Base-by-base conservation (phyloP, 2,113 vertebrate genomes). In the Notothenia rossii region DNA sequence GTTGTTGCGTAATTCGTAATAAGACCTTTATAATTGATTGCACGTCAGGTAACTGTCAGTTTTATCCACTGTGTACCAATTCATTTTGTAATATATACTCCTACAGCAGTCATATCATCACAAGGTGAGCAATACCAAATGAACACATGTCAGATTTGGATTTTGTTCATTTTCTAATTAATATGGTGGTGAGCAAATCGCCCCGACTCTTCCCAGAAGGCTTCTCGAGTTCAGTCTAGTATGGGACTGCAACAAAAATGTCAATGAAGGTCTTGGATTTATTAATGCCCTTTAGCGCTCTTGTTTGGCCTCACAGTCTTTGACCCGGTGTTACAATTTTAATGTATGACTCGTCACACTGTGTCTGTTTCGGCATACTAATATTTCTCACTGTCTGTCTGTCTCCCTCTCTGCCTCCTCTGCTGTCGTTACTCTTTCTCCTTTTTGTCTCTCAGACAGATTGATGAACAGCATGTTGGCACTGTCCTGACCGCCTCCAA, bases 401-500 rank as follows among this genome's bases (percentile, higher is more conserved):
- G 49, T 72, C 36, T 40, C 46, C 60, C 18, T 54, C 40, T 40
- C 22, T 13, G 73, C 22, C 55, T 55, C 25, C 45, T 43, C 56
- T 54, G 22, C 33, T 68, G 45, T 63, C 53, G 18, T 17, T 46
- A 72, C 45, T 49, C 43, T 33, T 18, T 53, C 0, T 10, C 69
- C 25, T 46, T 20, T 45, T 66, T 53, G 78, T 48, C 25, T 53
- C 8, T 48, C 53, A 78, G 51, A 51, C 56, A 50, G 65, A 67
- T 45, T 60, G 71, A 66, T 62, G 43, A 63, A 75, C 72, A 75
- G 75, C 72, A 67, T 68, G 68, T 80, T 85, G 86, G 77, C 77
- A 3, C 50, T 10, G 33, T 67, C 43, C 64, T 40, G 54, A 33
- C 49, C 18, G 48, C 13, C 48, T 68, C n/a, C 0, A 0, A 58